Base-by-base conservation (phyloP, 2,113 vertebrate species). In the Osmerus mordax region DNA sequence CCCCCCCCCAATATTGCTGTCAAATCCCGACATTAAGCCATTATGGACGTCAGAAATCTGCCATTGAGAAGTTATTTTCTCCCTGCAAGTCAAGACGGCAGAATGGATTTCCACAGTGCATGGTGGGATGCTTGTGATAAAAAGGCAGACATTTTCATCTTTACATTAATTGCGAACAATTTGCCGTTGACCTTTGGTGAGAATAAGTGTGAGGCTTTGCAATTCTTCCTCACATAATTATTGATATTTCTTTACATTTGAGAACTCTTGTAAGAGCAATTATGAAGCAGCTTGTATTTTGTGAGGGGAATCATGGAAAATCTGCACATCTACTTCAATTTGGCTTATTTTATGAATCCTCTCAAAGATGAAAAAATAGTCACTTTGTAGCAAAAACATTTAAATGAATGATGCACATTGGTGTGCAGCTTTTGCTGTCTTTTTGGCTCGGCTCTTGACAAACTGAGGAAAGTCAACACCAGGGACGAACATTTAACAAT, bases 1-100 rank as follows among this genome's bases (percentile, higher is more conserved):
- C 7, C 41, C 87, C 83, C 77, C 84, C 83, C 82, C 78, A 79
- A 90, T 93, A 91, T 92, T 88, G 89, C 92, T 94, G 92, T 94
- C 91, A 93, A 84, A 90, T 78, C 89, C 91, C 87, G 92, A 93
- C 89, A 77, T 86, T 91, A 93, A 95, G 92, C 89, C 76, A 89
- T 94, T 95, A 94, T 84, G 89, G 89, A 91, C 89, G 89, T 94
- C 93, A 95, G 79, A 93, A 94, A 92, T 87, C 86, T 92, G 90
- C 89, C 83, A 90, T 85, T 87, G 88, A 91, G 90, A 90, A 86
- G 81, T 87, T 90, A 79, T 89, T 90, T 89, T 86, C 80, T 83
- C 78, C 84, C 86, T 88, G 86, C 82, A 84, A 87, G 75, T 86
- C 86, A 90, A 13, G 28, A 28, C 25, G 12, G 74, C 81, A 80